Evolutionary conservation across 2,888 invertebrate species (phyloP).

Genomic region (Schizotus pectinicornis): DNA sequence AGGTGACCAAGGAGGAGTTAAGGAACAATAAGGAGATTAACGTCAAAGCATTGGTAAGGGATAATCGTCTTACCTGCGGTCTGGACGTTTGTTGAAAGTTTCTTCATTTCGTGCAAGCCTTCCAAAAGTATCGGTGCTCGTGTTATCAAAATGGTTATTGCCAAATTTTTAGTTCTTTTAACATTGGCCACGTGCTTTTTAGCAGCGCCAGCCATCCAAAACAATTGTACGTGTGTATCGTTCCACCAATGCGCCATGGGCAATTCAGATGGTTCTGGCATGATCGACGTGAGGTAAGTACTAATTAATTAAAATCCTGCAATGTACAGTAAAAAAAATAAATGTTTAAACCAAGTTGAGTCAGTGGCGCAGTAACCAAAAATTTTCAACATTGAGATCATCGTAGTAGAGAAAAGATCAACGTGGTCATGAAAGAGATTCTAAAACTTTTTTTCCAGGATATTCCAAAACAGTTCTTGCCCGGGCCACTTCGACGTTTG

Average conservation of each 20-base stretch:
- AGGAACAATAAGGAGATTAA: too few species aligned
- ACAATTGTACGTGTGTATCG: background rate
- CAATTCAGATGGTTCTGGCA: background rate
- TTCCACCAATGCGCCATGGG: background rate
- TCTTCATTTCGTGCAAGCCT: too few species aligned
- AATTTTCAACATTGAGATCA: too few species aligned
- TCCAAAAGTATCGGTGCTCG: background rate
- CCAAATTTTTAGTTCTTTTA: background rate
- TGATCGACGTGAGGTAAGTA: slow-evolving; percentile 2
- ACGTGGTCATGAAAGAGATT: background rate
- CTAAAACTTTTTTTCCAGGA: background rate
- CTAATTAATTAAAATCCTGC: background rate
- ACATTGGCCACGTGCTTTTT: background rate
- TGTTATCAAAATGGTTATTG: background rate
- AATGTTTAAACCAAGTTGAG: too few species aligned
- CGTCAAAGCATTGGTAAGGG: too few species aligned
- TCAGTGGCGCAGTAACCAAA: too few species aligned
- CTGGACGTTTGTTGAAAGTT: background rate
- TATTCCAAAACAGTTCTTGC: background rate
- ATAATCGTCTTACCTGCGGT: background rate
- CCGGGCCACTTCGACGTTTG: background rate
- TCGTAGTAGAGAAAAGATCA: too few species aligned
- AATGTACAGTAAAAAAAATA: too few species aligned
- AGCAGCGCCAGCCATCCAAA: too few species aligned
- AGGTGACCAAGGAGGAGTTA: too few species aligned